Evolutionary conservation across 2,113 vertebrate species (phyloP), one percentile per base, ranked within the genome.

Genomic region (Lonchura striata): DNA sequence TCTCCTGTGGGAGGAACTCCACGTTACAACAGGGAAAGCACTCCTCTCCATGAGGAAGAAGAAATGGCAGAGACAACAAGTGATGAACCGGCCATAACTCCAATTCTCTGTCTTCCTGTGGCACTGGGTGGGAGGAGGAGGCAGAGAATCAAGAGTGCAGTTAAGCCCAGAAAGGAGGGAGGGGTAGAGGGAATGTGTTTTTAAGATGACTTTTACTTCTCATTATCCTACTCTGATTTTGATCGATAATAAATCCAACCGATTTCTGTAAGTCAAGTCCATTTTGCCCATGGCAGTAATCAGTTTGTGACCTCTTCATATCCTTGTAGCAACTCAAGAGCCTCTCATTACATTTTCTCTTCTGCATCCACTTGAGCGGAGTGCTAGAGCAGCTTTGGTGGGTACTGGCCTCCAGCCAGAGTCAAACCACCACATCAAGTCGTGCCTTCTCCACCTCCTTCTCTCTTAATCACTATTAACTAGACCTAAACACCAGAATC

Each of bases 71-170:
- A 74, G 19, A 65, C 22, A 54, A 64, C 22, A 54, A 47, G 28
- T 22, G 22, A 64, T 33, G 27, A 74, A 41, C n/a, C 56, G 69
- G 46, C 24, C 35, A 30, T n/a, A 75, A 74, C 30, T 18, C 12
- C 18, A 54, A 41, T n/a, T 33, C 18, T 54, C n/a, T 28, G 50
- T 30, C 42, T 75, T 19, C 24, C 42, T 56, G 42, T n/a, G 30
- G 12, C 1, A 1, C 70, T 10, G 23, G 2, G 4, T 15, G 4
- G 4, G 19, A 54, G 9, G 15, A 56, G 9, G 6, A 56, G 7
- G n/a, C 17, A 41, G 28, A 47, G 30, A 75, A 75, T 24, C 42
- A 65, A 18, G 23, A 49, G 19, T n/a, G 12, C 65, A 56, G 10
- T 30, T 65, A 57, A 65, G 14, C 15, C 10, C 30, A 65, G 42